Evolutionary conservation across 2,797 vertebrate genomes (phyloP).

Genomic region (Cyprinella venusta): DNA sequence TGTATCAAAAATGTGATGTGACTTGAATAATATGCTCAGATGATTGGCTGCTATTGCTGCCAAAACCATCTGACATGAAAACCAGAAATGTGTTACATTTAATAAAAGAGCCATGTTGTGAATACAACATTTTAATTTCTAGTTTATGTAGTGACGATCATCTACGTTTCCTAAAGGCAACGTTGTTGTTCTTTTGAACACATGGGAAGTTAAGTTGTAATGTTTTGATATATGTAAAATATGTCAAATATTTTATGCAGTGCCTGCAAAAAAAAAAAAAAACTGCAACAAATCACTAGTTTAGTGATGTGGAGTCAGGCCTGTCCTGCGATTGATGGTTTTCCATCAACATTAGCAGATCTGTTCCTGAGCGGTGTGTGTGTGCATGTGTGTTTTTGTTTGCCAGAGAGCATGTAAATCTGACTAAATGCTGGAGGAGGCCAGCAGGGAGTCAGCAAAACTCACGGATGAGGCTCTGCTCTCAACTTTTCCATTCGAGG

Average conservation of each 20-base stretch:
- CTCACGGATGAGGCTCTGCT: slow-evolving; percentile 41
- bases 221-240: neutral
- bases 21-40: neutral
- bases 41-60: no score
- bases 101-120: neutral
- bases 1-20: neutral
- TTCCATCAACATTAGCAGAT: slow-evolving; percentile 26
- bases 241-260: neutral
- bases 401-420: slow-evolving; percentile 40
- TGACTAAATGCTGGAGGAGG: slow-evolving; percentile 53
- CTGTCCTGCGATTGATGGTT: slow-evolving; percentile 36
- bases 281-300: neutral
- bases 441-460: slow-evolving; percentile 55
- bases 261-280: neutral
- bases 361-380: neutral
- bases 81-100: neutral
- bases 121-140: neutral
- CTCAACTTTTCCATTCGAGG: slow-evolving; percentile 46
- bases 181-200: neutral
- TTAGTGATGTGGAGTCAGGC: slow-evolving; percentile 8
- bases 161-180: no score
- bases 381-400: neutral
- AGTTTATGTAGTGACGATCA: neutral
- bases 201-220: neutral
- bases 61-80: neutral